Evolutionary conservation across 1,140 invertebrate genomes (phyloP).

Genomic region (Drusus annulatus): DNA sequence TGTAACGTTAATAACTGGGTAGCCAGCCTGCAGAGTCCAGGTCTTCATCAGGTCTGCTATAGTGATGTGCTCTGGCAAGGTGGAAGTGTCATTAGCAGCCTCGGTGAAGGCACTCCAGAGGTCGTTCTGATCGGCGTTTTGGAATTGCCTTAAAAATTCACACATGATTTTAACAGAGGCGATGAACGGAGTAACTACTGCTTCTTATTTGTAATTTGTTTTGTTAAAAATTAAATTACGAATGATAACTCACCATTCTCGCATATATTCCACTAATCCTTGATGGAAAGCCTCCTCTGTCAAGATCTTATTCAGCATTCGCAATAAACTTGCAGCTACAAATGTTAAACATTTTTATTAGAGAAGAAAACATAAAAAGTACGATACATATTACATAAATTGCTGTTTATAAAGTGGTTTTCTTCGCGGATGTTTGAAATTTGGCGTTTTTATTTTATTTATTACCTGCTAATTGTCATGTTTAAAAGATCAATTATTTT

Average conservation of each 20-base stretch:
- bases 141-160: conserved; percentile 70
- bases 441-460: no score
- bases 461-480: no score
- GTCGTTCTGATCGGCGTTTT: conserved; percentile 80
- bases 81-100: conserved; percentile 67
- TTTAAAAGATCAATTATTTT: no score
- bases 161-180: no score
- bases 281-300: conserved; percentile 78
- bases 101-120: conserved; percentile 78
- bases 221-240: no score
- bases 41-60: conserved; percentile 84
- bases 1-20: conserved; percentile 81
- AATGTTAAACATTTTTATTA: conserved; percentile 22
- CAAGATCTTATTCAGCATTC: conserved; percentile 87
- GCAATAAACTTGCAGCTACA: conserved; percentile 78
- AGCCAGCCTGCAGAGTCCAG: conserved; percentile 88
- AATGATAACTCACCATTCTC: conserved; percentile 66
- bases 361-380: no score
- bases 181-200: no score
- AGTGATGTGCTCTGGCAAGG: conserved; percentile 67
- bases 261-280: conserved; percentile 77
- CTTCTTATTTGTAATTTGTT: no score
- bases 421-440: no score
- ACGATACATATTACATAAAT: no score
- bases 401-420: no score